Evolutionary conservation across 1,140 invertebrate genomes (phyloP).

Genomic region (Drosophila ananassae): DNA sequence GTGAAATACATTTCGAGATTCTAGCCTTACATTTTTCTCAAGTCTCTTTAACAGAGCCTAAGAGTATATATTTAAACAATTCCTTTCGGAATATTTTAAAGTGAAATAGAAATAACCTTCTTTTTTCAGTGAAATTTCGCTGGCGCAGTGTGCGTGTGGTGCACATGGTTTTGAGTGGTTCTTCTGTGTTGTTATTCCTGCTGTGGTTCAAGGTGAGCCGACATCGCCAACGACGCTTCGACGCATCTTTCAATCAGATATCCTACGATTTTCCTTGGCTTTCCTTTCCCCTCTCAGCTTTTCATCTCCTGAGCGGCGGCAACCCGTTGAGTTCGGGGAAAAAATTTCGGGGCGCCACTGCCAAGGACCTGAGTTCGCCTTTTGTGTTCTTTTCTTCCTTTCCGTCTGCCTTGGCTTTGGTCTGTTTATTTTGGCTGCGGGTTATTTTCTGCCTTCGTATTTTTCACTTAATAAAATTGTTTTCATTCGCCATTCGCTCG

Average conservation of each 20-base stretch:
- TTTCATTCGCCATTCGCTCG: slow-evolving; percentile 67
- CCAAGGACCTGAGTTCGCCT: slow-evolving; percentile 61
- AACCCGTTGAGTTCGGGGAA: slow-evolving; percentile 55
- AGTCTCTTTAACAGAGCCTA: too few relatives aligned
- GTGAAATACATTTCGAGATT: too few relatives aligned
- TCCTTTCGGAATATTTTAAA: neutral
- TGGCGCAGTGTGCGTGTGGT: slow-evolving; percentile 20
- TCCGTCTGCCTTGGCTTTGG: slow-evolving; percentile 44
- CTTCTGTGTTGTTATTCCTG: slow-evolving; percentile 33
- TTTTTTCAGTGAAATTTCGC: slow-evolving; percentile 2
- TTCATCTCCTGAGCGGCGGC: slow-evolving; percentile 1
- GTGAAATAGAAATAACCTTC: neutral
- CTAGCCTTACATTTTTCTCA: too few relatives aligned
- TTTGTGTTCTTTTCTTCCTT: slow-evolving; percentile 12
- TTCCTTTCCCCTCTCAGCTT: neutral
- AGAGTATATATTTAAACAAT: too few relatives aligned
- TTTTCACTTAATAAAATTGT: slow-evolving; percentile 83
- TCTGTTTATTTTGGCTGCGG: slow-evolving; percentile 76
- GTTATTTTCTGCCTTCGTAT: slow-evolving; percentile 78
- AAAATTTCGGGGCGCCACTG: slow-evolving; percentile 56
- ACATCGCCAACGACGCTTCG: slow-evolving; percentile 40
- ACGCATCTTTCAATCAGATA: slow-evolving; percentile 78
- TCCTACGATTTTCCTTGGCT: slow-evolving; percentile 23
- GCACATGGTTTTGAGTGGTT: slow-evolving; percentile 9
- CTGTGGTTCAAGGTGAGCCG: slow-evolving; percentile 77